These are phyloP conservation scores for Paradisaea rubra DNA, from an alignment of 2,113 vertebrate species.

Conservation along the genomic window DNA sequence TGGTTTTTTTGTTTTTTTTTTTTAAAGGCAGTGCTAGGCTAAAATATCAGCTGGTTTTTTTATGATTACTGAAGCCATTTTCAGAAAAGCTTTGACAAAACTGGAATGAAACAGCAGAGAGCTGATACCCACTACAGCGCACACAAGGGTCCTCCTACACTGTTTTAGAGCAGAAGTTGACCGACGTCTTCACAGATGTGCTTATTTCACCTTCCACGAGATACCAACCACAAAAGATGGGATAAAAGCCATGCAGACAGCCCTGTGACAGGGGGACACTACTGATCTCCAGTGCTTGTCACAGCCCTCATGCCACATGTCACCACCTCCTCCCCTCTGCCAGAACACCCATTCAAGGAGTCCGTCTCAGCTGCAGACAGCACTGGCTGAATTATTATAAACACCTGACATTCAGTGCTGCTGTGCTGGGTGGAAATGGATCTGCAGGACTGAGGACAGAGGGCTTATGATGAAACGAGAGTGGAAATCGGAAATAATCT, in stretches of 20 bases:
- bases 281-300: not conserved
- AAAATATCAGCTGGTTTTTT: not conserved
- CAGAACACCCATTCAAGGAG: not conserved
- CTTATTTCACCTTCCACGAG: not conserved
- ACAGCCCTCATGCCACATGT: not conserved
- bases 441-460: not conserved
- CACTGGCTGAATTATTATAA: not conserved
- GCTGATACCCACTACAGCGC: not conserved
- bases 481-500: not conserved
- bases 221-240: not conserved
- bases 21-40: not conserved
- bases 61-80: not conserved
- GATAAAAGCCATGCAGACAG: not conserved
- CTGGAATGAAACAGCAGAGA: not conserved
- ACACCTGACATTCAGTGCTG: not conserved
- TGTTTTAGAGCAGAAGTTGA: not conserved
- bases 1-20: not conserved
- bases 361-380: not conserved
- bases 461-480: not conserved
- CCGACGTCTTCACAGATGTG: accelerated
- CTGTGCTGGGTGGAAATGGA: not conserved
- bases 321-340: not conserved
- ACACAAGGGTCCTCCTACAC: not conserved
- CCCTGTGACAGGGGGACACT: not conserved
- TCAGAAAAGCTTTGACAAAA: not conserved